phyloP scores from a whole-genome alignment of 2,113 vertebrate genomes.

The Oreochromis spilurus region DNA sequence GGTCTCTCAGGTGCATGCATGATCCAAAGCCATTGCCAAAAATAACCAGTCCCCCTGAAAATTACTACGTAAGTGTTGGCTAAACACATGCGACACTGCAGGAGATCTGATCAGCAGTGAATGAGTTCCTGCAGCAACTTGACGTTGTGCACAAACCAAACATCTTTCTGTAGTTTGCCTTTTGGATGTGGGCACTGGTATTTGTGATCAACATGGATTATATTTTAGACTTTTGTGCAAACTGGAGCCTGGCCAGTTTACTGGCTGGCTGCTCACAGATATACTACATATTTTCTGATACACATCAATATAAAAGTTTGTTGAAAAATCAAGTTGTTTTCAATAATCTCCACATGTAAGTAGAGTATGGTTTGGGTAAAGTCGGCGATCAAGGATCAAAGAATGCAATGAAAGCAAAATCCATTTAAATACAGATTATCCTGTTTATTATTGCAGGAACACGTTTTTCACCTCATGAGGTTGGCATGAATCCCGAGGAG shows the following conservation, averaged over 20 bases:
- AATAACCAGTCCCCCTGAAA: not conserved
- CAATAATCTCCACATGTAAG: not conserved
- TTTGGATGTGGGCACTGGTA: not conserved
- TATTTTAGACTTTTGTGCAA: not conserved
- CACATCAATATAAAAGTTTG: fast-evolving
- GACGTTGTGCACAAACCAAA: not conserved
- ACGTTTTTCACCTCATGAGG: not conserved
- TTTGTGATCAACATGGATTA: not conserved
- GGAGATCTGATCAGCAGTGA: not conserved
- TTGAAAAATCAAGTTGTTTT: not conserved
- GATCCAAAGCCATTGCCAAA: not conserved
- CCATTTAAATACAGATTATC: not conserved
- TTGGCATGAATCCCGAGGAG: not conserved
- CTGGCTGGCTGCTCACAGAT: not conserved
- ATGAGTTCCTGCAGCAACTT: not conserved
- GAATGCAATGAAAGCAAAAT: not conserved
- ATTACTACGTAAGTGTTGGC: not conserved
- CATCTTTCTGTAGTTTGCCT: not conserved
- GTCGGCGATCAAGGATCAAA: not conserved
- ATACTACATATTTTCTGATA: not conserved
- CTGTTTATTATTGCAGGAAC: not conserved
- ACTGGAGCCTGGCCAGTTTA: not conserved
- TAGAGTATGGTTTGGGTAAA: not conserved
- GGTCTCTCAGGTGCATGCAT: not conserved
- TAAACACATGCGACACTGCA: not conserved